Base-by-base conservation (phyloP, 2,113 vertebrate genomes). In the Catharus fuscescens region DNA sequence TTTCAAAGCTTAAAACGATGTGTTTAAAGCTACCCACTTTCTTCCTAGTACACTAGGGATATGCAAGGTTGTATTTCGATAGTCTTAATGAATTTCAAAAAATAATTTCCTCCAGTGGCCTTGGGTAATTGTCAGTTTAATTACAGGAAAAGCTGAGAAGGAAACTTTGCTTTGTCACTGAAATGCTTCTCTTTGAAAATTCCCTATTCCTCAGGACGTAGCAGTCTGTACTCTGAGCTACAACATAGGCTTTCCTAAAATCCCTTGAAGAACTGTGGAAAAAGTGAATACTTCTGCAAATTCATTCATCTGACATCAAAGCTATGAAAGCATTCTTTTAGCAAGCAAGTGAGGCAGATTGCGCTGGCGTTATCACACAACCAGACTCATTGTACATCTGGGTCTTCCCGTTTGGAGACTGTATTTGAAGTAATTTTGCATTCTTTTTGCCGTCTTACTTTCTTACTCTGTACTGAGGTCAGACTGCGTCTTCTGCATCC, bases 231-330 rank as follows among this genome's bases (percentile, higher is more conserved):
- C 69, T 82, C 32, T 72, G 59, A 94, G 79, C 93, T 92, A 26
- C 80, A 80, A 65, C 18, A 0, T 59, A 73, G n/a, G 61, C 44
- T 90, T 91, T 88, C 73, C 12, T 21, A 80, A 94, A 95, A 90
- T 69, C 88, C 62, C 93, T 88, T 87, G 89, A 93, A 95, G 89
- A 94, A 79, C 82, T 84, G 64, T 78, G 76, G 74, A 92, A 64
- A 69, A 94, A 94, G 29, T 80, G 79, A 94, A 80, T 93, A 80
- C 77, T 96, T 85, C 83, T 95, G 92, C 81, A 93, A 69, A 93
- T 96, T 96, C 78, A 86, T 97, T 95, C 80, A 74, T 92, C 77
- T 78, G 84, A 86, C 91, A 95, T 96, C 95, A 95, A 93, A 95
- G 73, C 80, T 93, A 34, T 87, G 88, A 83, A 94, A 73, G 70